These are phyloP conservation scores for Penaeus indicus DNA, from an alignment of 1,140 invertebrate genomes.

Conservation along the genomic window DNA sequence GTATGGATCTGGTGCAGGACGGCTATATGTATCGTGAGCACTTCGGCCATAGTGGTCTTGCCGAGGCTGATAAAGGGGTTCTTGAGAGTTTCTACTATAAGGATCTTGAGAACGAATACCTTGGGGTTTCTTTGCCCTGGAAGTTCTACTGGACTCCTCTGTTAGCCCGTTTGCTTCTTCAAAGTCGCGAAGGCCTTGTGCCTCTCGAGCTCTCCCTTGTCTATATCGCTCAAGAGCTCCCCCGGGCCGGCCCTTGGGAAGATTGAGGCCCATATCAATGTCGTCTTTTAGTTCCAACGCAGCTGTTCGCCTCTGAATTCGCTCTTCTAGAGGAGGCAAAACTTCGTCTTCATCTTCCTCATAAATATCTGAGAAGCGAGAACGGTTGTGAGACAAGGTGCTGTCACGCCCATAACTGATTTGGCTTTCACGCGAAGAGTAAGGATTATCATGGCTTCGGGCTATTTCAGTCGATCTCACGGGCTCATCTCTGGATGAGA, in stretches of 20 bases:
- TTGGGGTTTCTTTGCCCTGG: neutral
- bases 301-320: neutral
- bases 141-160: neutral
- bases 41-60: neutral
- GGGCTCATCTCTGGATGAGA: neutral
- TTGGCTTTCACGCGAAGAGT: neutral
- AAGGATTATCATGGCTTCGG: neutral
- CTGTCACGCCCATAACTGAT: neutral
- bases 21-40: neutral
- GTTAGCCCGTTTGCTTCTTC: neutral
- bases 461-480: neutral
- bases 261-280: neutral
- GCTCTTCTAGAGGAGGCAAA: neutral
- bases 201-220: slow-evolving; percentile 30
- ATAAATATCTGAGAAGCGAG: slow-evolving; percentile 46
- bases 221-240: slow-evolving; percentile 37
- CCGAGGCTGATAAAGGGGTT: neutral
- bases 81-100: neutral
- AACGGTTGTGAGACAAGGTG: neutral
- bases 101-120: neutral
- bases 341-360: slow-evolving; percentile 55
- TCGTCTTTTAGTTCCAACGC: neutral
- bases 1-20: neutral
- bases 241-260: slow-evolving; percentile 6
- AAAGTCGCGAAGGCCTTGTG: neutral